Base-by-base conservation (phyloP, 2,888 invertebrate genomes). In the Ctena decussata region DNA sequence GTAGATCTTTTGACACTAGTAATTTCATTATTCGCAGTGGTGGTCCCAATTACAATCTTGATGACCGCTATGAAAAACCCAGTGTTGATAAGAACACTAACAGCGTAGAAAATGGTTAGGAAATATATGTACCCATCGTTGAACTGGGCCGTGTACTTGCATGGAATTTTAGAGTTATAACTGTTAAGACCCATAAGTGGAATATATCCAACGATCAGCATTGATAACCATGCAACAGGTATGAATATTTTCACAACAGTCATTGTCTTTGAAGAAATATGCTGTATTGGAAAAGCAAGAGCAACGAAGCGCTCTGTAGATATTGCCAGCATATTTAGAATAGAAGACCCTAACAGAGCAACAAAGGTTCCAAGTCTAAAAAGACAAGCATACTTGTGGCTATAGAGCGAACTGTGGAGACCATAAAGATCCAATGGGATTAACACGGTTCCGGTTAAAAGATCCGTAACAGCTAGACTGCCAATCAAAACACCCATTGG, bases 251-350 rank as follows among this genome's bases (percentile, higher is more conserved):
- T 65, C 30, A 35, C 65, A 65, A 32, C 8, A 1, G 21, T 12
- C 18, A n/a, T 65, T 35, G 65, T 65, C 21, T 35, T 32, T 21
- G 65, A 32, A 5, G 32, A 35, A 11, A 32, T 35, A 65, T 65
- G 65, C 21, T 65, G 32, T 35, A 65, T 35, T 35, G 65, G 65
- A 30, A 12, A 65, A 12, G 65, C 46, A 21, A 86, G 81, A 11
- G 86, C 81, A n/a, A 79, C 35, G 39, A 79, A 86, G 39, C 86
- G 53, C 35, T 86, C 86, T 1, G 77, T 57, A 5, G 86, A 86
- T 53, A 86, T 84, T 6, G 84, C 86, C 27, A 86, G 44, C 79
- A 84, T 84, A 15, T 35, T 81, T 15, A 82, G 44, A 35, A 79
- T 60, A 12, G 86, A 86, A 27, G 60, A 53, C 2, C 83, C 44